Percentiles rank a stretch among this genome's conserved stretches.
These are phyloP conservation scores for Melanotaenia pygmaea DNA, from an alignment of 2,797 vertebrate species.

Conservation along the genomic window DNA sequence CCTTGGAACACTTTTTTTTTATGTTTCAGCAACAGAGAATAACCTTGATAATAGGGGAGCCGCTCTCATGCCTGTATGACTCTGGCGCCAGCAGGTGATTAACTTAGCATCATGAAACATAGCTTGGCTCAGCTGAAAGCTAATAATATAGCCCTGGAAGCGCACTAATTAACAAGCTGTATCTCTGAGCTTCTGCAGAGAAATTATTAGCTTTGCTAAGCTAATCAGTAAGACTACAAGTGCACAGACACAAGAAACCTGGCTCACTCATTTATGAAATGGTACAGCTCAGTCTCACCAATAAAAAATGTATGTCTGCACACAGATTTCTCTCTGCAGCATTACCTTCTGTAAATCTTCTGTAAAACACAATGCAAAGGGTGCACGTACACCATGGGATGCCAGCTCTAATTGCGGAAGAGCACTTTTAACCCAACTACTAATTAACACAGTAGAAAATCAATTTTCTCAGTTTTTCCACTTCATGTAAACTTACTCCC, in stretches of 20 bases:
- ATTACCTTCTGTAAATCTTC: neutral
- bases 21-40: neutral
- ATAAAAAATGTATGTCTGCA: neutral
- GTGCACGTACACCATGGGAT: neutral
- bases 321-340: neutral
- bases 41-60: neutral
- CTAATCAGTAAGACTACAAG: constrained; percentile 5
- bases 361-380: neutral
- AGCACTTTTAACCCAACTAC: constrained; percentile 15
- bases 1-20: neutral
- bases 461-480: constrained; percentile 43
- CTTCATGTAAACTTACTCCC: constrained; percentile 29
- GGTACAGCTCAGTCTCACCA: neutral
- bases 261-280: neutral
- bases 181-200: constrained; percentile 9
- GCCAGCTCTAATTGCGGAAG: constrained; percentile 12
- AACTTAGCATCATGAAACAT: constrained; percentile 8
- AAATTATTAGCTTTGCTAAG: constrained; percentile 18
- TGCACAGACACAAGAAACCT: neutral
- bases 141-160: constrained; percentile 5
- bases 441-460: constrained; percentile 30
- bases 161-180: constrained; percentile 7
- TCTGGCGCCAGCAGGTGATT: constrained; percentile 12
- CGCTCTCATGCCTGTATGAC: neutral
- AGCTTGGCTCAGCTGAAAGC: constrained; percentile 7